Evolutionary conservation across 2,797 vertebrate species (phyloP).

Genomic region (Bovichtus variegatus): DNA sequence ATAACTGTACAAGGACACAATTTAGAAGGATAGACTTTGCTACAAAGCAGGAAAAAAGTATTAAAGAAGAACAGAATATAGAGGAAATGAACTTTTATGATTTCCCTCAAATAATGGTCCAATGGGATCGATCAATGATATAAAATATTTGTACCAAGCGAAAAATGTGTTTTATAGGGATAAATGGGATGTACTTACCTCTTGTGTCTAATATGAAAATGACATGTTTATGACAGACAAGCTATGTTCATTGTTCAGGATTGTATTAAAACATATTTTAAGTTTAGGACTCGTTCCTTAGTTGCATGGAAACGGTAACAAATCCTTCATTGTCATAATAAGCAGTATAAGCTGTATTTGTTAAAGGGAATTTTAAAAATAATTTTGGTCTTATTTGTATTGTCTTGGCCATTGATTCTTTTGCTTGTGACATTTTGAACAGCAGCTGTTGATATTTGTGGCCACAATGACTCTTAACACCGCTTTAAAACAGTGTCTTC

Average conservation of each 20-base stretch:
- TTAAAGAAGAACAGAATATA: background rate
- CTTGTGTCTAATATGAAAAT: slow-evolving; percentile 39
- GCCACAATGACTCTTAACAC: background rate
- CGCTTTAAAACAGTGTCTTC: background rate
- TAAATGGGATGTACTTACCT: slow-evolving; percentile 55
- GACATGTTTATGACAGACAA: slow-evolving; percentile 7
- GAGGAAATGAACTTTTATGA: slow-evolving; percentile 1
- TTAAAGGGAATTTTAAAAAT: background rate
- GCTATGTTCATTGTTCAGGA: background rate
- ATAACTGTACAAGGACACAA: slow-evolving; percentile 37
- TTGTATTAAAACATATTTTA: slow-evolving; percentile 34
- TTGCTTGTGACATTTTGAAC: slow-evolving; percentile 8
- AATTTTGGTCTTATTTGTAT: slow-evolving; percentile 30
- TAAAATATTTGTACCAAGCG: slow-evolving; percentile 18
- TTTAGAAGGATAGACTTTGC: slow-evolving; percentile 12
- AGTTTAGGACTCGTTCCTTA: slow-evolving; percentile 7
- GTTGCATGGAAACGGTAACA: slow-evolving; percentile 11
- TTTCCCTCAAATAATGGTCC: slow-evolving; percentile 1
- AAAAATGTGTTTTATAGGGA: slow-evolving; percentile 47
- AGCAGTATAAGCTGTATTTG: background rate
- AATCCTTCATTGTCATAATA: background rate
- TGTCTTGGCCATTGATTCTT: slow-evolving; percentile 13
- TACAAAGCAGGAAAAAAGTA: slow-evolving; percentile 13
- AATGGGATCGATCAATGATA: slow-evolving; percentile 12
- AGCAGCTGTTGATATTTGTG: background rate